These are phyloP conservation scores for Octodonta nipae DNA, from an alignment of 2,888 invertebrate species.

Conservation along the genomic window DNA sequence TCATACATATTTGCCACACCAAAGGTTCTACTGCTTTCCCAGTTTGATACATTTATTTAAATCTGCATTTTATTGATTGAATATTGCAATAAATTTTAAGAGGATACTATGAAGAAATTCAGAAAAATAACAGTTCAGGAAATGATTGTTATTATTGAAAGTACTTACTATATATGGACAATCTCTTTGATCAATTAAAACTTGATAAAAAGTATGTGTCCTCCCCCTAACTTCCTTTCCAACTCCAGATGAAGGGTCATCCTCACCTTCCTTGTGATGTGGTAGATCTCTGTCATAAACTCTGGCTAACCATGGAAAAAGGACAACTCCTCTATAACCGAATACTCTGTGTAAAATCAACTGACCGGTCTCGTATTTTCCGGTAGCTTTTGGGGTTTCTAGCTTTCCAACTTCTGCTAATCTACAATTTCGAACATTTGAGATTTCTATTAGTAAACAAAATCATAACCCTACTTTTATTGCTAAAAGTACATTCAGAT, in stretches of 20 bases:
- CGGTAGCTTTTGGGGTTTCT: constrained; percentile 70
- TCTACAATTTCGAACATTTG: constrained; percentile 39
- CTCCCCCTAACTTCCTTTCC: constrained; percentile 80
- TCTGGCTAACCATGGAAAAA: constrained; percentile 93
- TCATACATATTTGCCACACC: no score
- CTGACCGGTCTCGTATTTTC: constrained; percentile 92
- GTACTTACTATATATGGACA: constrained; percentile 88
- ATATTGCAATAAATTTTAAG: no score
- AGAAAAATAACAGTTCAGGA: neutral
- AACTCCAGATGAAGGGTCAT: constrained; percentile 36
- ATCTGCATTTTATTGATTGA: no score
- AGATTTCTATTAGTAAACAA: constrained; percentile 2
- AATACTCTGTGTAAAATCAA: constrained; percentile 91
- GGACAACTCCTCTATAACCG: constrained; percentile 89
- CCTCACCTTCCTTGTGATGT: constrained; percentile 28
- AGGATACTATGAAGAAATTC: no score
- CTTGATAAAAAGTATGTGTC: constrained; percentile 93
- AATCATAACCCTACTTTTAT: neutral
- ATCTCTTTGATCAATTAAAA: constrained; percentile 91
- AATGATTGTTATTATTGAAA: neutral
- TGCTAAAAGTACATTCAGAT: neutral
- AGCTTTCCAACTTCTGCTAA: constrained; percentile 88
- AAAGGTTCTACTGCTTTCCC: no score
- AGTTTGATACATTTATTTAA: no score
- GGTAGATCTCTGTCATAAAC: constrained; percentile 87